Percentiles rank a stretch among this genome's conserved stretches.
Conservation (phyloP, 1,140 invertebrate species). For the Himalopsyche phryganea region DNA sequence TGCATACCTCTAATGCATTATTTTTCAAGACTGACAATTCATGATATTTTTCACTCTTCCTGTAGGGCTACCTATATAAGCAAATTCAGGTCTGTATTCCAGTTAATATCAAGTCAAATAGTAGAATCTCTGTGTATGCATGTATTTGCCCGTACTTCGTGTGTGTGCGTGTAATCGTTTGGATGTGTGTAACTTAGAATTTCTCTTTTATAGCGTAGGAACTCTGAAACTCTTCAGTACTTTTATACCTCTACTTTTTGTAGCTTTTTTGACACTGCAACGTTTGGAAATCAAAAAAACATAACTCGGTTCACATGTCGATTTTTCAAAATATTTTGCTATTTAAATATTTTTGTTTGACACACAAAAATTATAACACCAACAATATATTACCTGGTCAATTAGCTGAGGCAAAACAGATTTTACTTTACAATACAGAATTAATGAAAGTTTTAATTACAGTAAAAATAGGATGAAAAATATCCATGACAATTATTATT, state of each 20-base stretch:
- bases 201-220: conserved; percentile 8
- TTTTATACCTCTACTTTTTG: conserved; percentile 1
- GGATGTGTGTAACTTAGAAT: conserved; percentile 26
- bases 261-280: conserved; percentile 11
- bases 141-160: conserved; percentile 29
- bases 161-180: conserved; percentile 32
- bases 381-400: too few relatives aligned
- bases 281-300: neutral
- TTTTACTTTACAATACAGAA: too few relatives aligned
- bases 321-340: conserved; percentile 7
- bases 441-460: too few relatives aligned
- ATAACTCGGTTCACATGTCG: too few relatives aligned
- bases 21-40: conserved; percentile 1
- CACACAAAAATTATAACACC: too few relatives aligned
- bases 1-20: too few relatives aligned
- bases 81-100: conserved; percentile 54
- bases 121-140: conserved; percentile 31
- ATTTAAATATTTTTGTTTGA: too few relatives aligned
- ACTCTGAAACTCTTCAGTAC: conserved; percentile 5
- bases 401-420: too few relatives aligned
- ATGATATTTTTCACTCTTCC: conserved; percentile 42
- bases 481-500: too few relatives aligned
- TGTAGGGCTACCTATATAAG: conserved; percentile 53
- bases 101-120: conserved; percentile 29
- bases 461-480: too few relatives aligned